A percentile compares a stretch with the other conserved stretches of the same genome.
These are phyloP conservation scores for Melipona bicolor DNA, from an alignment of 2,888 invertebrate genomes.

Conservation along the genomic window DNA sequence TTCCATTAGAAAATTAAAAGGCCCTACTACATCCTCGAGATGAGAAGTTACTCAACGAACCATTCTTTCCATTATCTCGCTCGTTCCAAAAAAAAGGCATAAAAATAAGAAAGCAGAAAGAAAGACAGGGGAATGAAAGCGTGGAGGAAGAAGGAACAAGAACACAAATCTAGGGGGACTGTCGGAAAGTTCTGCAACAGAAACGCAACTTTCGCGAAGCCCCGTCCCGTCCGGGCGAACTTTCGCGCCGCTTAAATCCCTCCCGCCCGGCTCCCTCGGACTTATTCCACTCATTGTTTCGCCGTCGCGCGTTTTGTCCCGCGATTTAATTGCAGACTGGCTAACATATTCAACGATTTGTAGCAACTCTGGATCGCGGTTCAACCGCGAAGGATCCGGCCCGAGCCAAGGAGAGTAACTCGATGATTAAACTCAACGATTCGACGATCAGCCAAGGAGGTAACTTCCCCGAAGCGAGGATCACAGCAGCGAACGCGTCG, in stretches of 20 bases:
- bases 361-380: slow-evolving; percentile 51
- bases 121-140: neutral
- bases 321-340: slow-evolving; percentile 56
- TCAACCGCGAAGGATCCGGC: slow-evolving; percentile 36
- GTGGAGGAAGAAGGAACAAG: neutral
- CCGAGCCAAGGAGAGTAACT: slow-evolving; percentile 21
- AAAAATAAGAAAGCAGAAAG: neutral
- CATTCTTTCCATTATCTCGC: neutral
- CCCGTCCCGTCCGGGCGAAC: slow-evolving; percentile 19
- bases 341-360: slow-evolving; percentile 59
- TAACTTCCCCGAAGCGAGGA: slow-evolving; percentile 18
- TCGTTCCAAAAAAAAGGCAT: neutral
- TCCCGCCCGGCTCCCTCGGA: slow-evolving; percentile 14
- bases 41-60: neutral
- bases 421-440: slow-evolving; percentile 73
- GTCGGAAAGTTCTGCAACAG: slow-evolving; percentile 35
- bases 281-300: slow-evolving; percentile 66
- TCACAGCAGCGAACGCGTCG: neutral
- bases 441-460: slow-evolving; percentile 48
- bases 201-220: slow-evolving; percentile 38
- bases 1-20: too few species aligned
- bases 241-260: slow-evolving; percentile 61
- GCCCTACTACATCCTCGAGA: neutral
- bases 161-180: slow-evolving; percentile 5
- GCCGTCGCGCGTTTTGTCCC: slow-evolving; percentile 38